These are phyloP conservation scores for Cephus sareptanus DNA, from an alignment of 2,888 invertebrate genomes.

Conservation along the genomic window DNA sequence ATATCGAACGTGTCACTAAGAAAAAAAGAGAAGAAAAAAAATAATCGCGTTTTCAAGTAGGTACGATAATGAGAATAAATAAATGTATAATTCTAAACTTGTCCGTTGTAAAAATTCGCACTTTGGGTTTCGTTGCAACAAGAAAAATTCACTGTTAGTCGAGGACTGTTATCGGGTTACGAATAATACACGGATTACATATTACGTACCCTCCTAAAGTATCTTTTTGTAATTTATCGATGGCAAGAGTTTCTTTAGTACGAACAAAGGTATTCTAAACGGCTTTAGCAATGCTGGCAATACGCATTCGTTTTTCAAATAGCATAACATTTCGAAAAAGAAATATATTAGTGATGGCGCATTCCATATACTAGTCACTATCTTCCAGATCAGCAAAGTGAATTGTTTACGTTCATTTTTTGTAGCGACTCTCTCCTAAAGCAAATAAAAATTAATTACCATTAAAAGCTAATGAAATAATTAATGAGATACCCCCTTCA, in stretches of 20 bases:
- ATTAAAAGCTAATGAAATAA: slow-evolving; percentile 7
- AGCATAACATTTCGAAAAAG: slow-evolving; percentile 40
- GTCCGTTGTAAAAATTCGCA: background rate
- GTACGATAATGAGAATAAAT: background rate
- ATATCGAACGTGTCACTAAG: background rate
- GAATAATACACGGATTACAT: background rate
- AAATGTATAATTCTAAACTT: background rate
- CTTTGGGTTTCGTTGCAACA: background rate
- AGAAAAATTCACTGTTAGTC: background rate
- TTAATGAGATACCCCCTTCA: background rate
- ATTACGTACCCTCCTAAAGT: slow-evolving; percentile 10
- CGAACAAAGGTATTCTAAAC: slow-evolving; percentile 44
- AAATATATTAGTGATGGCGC: slow-evolving; percentile 45
- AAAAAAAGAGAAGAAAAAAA: background rate
- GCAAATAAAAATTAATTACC: slow-evolving; percentile 54
- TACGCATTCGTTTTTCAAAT: slow-evolving; percentile 41
- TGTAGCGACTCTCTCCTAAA: slow-evolving; percentile 53
- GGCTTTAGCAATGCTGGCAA: slow-evolving; percentile 47
- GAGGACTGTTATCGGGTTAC: background rate
- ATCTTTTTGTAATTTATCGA: slow-evolving; percentile 10
- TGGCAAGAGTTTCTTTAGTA: slow-evolving; percentile 39
- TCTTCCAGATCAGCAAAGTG: slow-evolving; percentile 52
- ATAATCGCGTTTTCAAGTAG: background rate
- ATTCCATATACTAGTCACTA: slow-evolving; percentile 50
- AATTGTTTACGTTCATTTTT: slow-evolving; percentile 45